Evolutionary conservation across 2,797 vertebrate genomes (phyloP), one percentile per base, ranked within the genome.

Genomic region (Eurystomus glaucurus): DNA sequence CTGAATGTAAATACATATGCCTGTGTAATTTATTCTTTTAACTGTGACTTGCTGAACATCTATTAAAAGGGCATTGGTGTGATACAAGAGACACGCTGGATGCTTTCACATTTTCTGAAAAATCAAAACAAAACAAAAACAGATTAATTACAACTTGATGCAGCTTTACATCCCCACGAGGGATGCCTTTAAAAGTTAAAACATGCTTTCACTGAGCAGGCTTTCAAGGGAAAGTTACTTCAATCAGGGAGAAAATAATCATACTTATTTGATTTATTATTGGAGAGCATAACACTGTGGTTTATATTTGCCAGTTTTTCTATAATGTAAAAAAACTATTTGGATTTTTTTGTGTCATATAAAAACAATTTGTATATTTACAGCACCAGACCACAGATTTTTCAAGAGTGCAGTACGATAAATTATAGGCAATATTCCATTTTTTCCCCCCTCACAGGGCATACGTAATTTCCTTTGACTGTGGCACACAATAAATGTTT

Each of bases 121-220:
- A 93, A 86, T 60, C 48, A 85, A 85, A 94, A 18, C 41, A 70
- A 76, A 68, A 16, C 57, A 12, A 61, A 69, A 61, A 0, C 54
- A 62, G 46, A 60, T 81, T 92, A 91, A 94, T 93, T 95, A 78
- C 55, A 74, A 64, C 68, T 54, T 71, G n/a, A 78, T 93, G 43
- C 31, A 57, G 78, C 45, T 93, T 89, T 88, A 61, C 23, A 21
- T 91, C 91, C 57, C 92, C 84, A 45, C 0, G 3, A 90, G 88
- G 45, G 64, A 21, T 58, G n/a, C 39, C 68, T 91, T 75, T 91
- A 94, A 89, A 94, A 93, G 88, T 92, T 93, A 88, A 94, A 97
- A 81, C 69, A 50, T 69, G 86, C 61, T 93, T 84, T 93, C 68
- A 41, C 48, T 88, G 79, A 89, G 51, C 55, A 77, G 31, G 65